These are phyloP conservation scores for Phymanthus crucifer DNA, from an alignment of 92 coral and sea anemone species.

Conservation along the genomic window DNA sequence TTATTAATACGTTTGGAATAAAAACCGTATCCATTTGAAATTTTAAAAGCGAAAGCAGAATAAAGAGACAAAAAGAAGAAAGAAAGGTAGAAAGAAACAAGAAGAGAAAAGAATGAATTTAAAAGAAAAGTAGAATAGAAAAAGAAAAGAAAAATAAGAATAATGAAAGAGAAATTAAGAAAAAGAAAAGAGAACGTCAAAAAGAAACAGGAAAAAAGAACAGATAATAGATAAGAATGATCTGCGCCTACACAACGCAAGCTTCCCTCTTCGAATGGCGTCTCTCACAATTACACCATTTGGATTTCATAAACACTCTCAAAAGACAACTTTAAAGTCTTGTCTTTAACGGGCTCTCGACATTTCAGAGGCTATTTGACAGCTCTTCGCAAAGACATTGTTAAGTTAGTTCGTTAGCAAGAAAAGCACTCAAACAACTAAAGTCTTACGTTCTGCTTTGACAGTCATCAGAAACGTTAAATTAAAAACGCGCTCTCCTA, in stretches of 20 bases:
- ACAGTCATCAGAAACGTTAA: neutral
- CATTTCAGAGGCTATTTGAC: neutral
- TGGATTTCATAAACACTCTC: neutral
- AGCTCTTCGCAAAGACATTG: neutral
- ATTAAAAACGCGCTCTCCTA: neutral
- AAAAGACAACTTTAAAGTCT: neutral
- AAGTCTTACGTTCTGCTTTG: neutral
- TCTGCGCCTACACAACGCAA: neutral
- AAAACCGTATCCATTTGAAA: too few species aligned
- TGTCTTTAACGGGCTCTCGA: neutral
- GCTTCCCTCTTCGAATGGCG: too few species aligned
- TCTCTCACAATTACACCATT: neutral
- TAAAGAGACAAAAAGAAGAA: too few species aligned
- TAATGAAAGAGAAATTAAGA: too few species aligned
- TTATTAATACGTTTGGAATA: too few species aligned
- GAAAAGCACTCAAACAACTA: neutral
- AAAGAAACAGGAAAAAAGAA: neutral
- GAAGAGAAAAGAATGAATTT: neutral
- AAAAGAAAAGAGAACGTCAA: neutral
- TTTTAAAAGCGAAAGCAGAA: too few species aligned
- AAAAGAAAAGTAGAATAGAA: neutral
- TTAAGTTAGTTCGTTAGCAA: slow-evolving; percentile 3
- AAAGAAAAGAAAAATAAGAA: neutral
- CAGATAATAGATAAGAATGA: neutral
- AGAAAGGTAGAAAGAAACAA: neutral